Base-by-base conservation (phyloP, 2,113 vertebrate genomes). In the Spermophilus dauricus region DNA sequence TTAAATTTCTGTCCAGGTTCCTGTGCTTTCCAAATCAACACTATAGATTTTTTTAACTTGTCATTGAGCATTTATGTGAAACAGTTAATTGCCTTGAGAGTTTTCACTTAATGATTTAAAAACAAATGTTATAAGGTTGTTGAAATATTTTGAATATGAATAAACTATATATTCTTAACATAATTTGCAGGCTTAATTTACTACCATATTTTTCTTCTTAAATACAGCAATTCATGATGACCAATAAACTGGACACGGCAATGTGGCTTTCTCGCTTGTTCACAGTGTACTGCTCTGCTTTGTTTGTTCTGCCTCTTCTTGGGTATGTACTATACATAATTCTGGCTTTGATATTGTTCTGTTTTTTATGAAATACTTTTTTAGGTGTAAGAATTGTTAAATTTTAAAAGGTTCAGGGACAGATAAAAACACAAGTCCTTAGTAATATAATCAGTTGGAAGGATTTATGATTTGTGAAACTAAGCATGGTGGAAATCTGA, bases 231-330 rank as follows among this genome's bases (percentile, higher is more conserved):
- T 99, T 99, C 98, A 98, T 99, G 98, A 98, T 99, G 99, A 98
- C 98, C 93, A 99, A 99, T 98, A 99, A 99, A 96, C 97, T 99
- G 98, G 99, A 99, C 98, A 99, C 99, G 1, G 99, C 99, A 16
- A 99, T 99, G 99, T 99, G 99, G 99, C 99, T 99, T 94, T 99
- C 99, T 78, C 99, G 99, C 16, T 98, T 99, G 96, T 99, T 99
- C 98, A 99, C 99, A 0, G 99, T 99, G 96, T 99, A 99, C 98
- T 99, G 99, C 98, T 99, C 99, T 4, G 98, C 99, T 96, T 99
- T 99, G 99, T 99, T 99, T 98, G 99, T 99, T 95, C 98, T 99
- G 85, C 99, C 99, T 94, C 97, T 99, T 96, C 98, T 99, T 96
- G 99, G 99, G 99, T 99, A 98, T 98, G 99, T 99, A 98, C 89